Evolutionary conservation across 2,113 vertebrate species (phyloP), one percentile per base, ranked within the genome.

Genomic region (Dasyornis broadbenti): DNA sequence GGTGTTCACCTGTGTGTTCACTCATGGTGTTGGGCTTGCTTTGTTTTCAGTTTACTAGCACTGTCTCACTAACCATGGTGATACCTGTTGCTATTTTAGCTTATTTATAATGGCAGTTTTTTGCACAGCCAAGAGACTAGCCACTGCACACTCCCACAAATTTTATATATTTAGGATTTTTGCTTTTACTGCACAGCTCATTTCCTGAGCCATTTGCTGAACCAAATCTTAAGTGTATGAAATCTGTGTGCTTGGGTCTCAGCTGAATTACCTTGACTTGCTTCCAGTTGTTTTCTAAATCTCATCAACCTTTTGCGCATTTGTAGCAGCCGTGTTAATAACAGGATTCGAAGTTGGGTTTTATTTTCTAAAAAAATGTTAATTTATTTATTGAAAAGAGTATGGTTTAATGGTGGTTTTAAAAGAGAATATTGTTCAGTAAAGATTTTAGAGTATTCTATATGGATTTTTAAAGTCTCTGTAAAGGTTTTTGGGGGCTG

Each of bases 371-470:
- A 96, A 95, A 95, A 94, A 90, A 97, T 19, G 65, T 79, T 93
- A 76, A 96, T 87, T 97, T 97, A 97, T 97, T 98, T 96, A 97
- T 93, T 97, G 95, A 94, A 92, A 77, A 94, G 94, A 83, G 81
- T 93, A 96, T 52, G 95, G 61, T 90, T 93, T 95, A 95, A 87
- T 28, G 63, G 45, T 84, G 92, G 75, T 88, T 96, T 96, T 23
- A 72, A 77, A 23, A 88, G 59, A 91, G 81, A 95, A 78, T 95
- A 96, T 94, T 92, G 97, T 95, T 97, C 87, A 85, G 96, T 96
- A 93, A 97, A 91, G 96, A 93, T 97, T 97, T 95, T 70, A 98
- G 94, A 95, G 96, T 97, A 97, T 97, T 92, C 82, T 97, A 89
- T 82, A 71, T 89, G 96, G 93, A 66, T 97, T 98, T 98, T 97